Percentiles rank a stretch among this genome's conserved stretches.
Evolutionary conservation across 2,113 vertebrate genomes (phyloP).

Genomic region (Antechinus flavipes): DNA sequence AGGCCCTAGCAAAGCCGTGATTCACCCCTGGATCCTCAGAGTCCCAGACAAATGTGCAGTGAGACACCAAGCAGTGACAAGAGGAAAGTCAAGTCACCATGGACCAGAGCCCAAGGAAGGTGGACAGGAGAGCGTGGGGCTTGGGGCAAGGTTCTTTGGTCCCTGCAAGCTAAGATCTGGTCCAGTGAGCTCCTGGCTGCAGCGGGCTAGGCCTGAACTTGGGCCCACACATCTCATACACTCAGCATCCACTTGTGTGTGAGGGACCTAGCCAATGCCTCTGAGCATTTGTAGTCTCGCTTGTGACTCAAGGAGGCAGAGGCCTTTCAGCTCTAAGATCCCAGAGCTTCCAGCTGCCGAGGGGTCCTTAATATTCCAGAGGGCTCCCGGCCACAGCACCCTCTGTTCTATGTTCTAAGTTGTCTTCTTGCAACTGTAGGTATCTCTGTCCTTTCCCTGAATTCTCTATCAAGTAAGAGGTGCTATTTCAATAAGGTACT

Average conservation of each 20-base stretch:
- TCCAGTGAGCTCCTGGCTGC: not conserved
- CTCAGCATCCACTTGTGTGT: not conserved
- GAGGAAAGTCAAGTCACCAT: not conserved
- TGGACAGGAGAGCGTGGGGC: not conserved
- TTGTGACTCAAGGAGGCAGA: not conserved
- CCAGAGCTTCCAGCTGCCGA: not conserved
- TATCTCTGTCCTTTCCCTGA: not conserved
- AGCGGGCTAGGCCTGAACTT: not conserved
- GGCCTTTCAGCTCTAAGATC: not conserved
- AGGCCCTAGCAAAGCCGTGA: not conserved
- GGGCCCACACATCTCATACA: not conserved
- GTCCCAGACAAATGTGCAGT: too few relatives aligned
- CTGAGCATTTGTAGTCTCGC: not conserved
- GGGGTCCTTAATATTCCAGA: not conserved
- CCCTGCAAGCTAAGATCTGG: not conserved
- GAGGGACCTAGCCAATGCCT: not conserved
- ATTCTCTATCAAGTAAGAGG: not conserved
- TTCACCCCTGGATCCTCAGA: not conserved
- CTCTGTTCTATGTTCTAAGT: not conserved
- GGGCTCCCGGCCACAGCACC: not conserved
- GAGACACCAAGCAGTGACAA: not conserved
- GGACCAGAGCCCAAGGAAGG: not conserved
- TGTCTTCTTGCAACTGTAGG: not conserved
- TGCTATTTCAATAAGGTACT: not conserved
- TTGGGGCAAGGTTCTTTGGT: rapidly evolving